Conservation (phyloP, 2,888 invertebrate genomes). For the Leptinotarsa rubiginosa region DNA sequence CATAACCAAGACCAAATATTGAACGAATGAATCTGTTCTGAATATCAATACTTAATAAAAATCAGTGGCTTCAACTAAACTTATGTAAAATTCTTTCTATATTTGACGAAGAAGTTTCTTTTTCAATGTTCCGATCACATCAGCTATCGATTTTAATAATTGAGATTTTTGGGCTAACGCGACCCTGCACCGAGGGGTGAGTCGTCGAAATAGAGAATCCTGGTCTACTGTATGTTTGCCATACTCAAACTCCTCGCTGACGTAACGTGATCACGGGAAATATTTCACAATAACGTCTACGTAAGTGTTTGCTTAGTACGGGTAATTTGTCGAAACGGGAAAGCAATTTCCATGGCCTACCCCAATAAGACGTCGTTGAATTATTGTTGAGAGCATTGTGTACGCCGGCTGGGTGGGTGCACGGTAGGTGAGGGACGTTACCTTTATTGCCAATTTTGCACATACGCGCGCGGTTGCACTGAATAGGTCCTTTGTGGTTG, state of each 20-base stretch:
- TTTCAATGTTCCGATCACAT: background rate
- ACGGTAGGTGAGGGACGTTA: background rate
- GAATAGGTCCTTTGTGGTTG: slow-evolving; percentile 19
- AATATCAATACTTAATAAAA: no score
- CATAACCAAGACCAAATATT: no score
- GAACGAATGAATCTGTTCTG: no score
- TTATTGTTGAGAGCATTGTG: slow-evolving; percentile 26
- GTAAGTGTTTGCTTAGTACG: slow-evolving; percentile 55
- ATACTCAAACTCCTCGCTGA: slow-evolving; percentile 33
- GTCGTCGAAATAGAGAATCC: slow-evolving; percentile 21
- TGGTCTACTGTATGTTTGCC: slow-evolving; percentile 30
- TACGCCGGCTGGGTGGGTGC: background rate
- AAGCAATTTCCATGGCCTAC: slow-evolving; percentile 47
- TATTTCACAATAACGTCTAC: slow-evolving; percentile 56
- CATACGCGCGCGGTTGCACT: slow-evolving; percentile 27
- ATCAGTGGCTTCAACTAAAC: no score
- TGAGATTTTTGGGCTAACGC: background rate
- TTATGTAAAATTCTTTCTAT: no score
- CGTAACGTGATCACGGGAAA: slow-evolving; percentile 52
- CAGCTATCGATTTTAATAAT: background rate
- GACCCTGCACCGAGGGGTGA: slow-evolving; percentile 8
- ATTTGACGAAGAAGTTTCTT: no score
- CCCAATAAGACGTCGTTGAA: slow-evolving; percentile 44
- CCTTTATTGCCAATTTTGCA: slow-evolving; percentile 35
- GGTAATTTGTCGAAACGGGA: slow-evolving; percentile 52